Evolutionary conservation across 2,888 invertebrate species (phyloP).

Genomic region (Diplazon laetatorius): DNA sequence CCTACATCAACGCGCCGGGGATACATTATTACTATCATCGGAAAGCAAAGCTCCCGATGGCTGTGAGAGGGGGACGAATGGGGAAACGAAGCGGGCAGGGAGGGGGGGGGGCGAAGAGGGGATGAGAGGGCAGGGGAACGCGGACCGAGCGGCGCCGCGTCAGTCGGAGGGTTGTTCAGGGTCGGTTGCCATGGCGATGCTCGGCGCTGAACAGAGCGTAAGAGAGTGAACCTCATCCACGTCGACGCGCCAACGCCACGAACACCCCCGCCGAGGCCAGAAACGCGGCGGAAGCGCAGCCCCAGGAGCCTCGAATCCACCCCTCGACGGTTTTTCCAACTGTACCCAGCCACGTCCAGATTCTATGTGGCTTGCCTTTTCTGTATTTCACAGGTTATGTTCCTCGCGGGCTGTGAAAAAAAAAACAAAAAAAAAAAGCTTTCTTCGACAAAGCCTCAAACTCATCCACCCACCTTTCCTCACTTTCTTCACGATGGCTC

Average conservation of each 20-base stretch:
- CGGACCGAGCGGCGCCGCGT: slow-evolving; percentile 71
- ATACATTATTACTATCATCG: slow-evolving; percentile 81
- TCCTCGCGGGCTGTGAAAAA: no score
- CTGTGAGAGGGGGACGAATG: slow-evolving; percentile 21
- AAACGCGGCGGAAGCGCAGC: slow-evolving; percentile 39
- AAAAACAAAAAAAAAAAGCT: slow-evolving; percentile 54
- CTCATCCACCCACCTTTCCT: slow-evolving; percentile 51
- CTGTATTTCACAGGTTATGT: slow-evolving; percentile 69
- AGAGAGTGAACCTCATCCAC: slow-evolving; percentile 71
- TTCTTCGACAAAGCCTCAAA: slow-evolving; percentile 52
- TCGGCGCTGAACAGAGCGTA: slow-evolving; percentile 71
- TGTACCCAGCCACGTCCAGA: slow-evolving; percentile 39
- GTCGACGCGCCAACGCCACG: slow-evolving; percentile 68
- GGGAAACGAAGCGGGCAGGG: not conserved
- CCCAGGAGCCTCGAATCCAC: slow-evolving; percentile 60
- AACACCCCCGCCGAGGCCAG: slow-evolving; percentile 64
- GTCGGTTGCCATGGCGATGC: slow-evolving; percentile 79
- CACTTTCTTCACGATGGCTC: slow-evolving; percentile 50
- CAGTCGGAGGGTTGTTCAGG: slow-evolving; percentile 78
- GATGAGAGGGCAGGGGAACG: not conserved
- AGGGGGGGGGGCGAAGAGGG: not conserved
- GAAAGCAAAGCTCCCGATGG: slow-evolving; percentile 77
- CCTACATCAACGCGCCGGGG: slow-evolving; percentile 78
- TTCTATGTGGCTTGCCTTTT: slow-evolving; percentile 65
- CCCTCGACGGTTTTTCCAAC: slow-evolving; percentile 61